phyloP scores from a whole-genome alignment of 2,113 vertebrate genomes.

The Ivindomyrus marchei region DNA sequence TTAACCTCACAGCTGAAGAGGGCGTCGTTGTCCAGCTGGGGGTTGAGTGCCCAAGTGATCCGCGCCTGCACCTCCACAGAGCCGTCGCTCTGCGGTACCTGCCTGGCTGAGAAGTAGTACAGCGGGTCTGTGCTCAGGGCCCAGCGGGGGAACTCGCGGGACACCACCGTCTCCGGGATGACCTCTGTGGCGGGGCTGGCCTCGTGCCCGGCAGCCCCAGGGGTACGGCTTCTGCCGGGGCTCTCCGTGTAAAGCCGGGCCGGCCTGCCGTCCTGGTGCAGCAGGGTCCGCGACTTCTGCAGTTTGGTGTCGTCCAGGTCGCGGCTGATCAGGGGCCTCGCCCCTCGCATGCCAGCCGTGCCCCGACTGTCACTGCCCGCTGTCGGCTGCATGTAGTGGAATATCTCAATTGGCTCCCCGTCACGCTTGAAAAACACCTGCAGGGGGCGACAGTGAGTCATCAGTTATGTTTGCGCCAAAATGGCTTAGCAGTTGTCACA shows the following conservation, averaged over 20 bases:
- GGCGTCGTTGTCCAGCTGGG: conserved; percentile 89
- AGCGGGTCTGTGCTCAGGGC: conserved; percentile 81
- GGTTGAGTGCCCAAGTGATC: conserved; percentile 94
- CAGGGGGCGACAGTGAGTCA: background rate
- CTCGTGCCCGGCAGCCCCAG: conserved; percentile 56
- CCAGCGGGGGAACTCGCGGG: conserved; percentile 92
- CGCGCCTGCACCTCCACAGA: conserved; percentile 87
- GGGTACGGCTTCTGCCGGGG: conserved; percentile 54
- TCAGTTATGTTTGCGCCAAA: background rate
- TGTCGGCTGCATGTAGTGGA: conserved; percentile 68
- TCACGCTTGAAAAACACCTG: conserved; percentile 96
- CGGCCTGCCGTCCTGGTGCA: conserved; percentile 59
- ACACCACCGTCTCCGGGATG: conserved; percentile 92
- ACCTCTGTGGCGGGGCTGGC: conserved; percentile 71
- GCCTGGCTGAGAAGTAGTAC: conserved; percentile 85
- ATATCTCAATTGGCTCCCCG: conserved; percentile 82
- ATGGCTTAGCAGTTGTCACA: background rate
- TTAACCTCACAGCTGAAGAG: conserved; percentile 98
- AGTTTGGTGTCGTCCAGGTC: conserved; percentile 91
- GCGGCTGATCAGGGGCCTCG: conserved; percentile 76
- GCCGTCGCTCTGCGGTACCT: conserved; percentile 81
- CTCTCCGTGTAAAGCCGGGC: conserved; percentile 61
- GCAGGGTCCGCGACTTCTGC: conserved; percentile 76
- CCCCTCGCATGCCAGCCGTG: conserved; percentile 59
- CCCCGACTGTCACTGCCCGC: conserved; percentile 42